Base-by-base conservation (phyloP, 2,797 vertebrate species). In the Kryptolebias ocellatus region DNA sequence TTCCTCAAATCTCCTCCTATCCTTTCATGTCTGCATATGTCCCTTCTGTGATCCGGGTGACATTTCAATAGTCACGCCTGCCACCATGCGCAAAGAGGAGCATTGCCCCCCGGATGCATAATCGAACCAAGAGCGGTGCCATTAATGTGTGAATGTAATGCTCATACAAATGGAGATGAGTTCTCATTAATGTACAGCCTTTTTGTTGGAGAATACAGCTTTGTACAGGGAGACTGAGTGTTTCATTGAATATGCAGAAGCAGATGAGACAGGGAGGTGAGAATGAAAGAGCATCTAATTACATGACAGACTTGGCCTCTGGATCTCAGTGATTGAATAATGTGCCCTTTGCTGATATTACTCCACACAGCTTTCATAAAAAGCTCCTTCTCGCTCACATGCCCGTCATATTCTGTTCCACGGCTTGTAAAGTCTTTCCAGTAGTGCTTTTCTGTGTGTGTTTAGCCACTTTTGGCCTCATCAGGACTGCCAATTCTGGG, bases 21-120 rank as follows among this genome's bases (percentile, higher is more conserved):
- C 74, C n/a, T 59, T 70, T 31, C 67, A 5, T 28, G 65, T 79
- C 72, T 8, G 56, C 12, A 12, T 34, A 39, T 3, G 37, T 70
- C 68, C 65, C 76, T 15, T 60, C 82, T 79, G 65, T 84, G 89
- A 92, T 92, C 88, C 63, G 50, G 83, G 66, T 91, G 91, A 89
- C 91, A 92, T 93, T 92, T 93, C 79, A 39, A 69, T 85, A 87
- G 89, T 90, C 92, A 92, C 80, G 85, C 69, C 78, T 87, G 86
- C 81, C 91, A 83, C 72, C 55, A 63, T 61, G 67, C 72, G 46
- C 72, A 45, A 50, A 20, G 59, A 37, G 67, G 70, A 60, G 68
- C 56, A 4, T 17, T 56, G 75, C 71, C 80, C 79, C 74, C 49
- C 60, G 4, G 14, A 8, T 37, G 54, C 57, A n/a, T 64, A 20